Base-by-base conservation (phyloP, 64 coral and sea anemone species). In the Stichodactyla mertensii region DNA sequence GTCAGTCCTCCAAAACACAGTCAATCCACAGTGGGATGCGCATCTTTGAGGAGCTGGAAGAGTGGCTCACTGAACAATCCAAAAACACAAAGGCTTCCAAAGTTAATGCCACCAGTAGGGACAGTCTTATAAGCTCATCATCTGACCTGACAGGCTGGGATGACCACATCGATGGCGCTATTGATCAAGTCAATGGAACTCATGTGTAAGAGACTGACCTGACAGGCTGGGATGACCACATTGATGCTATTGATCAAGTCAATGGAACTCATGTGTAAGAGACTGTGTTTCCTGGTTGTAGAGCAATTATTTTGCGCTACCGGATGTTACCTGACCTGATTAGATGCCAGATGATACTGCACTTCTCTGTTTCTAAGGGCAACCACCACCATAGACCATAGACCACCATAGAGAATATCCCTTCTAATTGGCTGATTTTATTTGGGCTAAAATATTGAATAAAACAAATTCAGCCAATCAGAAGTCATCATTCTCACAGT, bases 71-170 rank as follows among this genome's bases (percentile, higher is more conserved):
- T 19, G 94, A 95, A 61, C 90, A 92, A 56, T 92, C 90, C 1
- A 89, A 89, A 59, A 89, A 89, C 28, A 52, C 77, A 9, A 81
- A 55, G 79, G 15, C 78, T 56, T 71, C 90, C 22, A 95, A 89
- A 71, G 86, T 87, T 31, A 92, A 92, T 64, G 86, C 86, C 67
- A 82, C 64, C 16, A 95, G 94, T 55, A 92, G 86, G 16, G 91
- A 95, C 55, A 95, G 94, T 20, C 13, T 95, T 13, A 89, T 92
- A 20, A 95, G 94, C 88, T 92, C 90, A 7, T 95, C 94, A 16
- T 89, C 94, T 7, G 94, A 89, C 52, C 81, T 92, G 52, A 92
- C 94, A 10, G 94, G 91, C 56, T 96, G 94, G 94, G 88, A 95
- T 78, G 85, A 95, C 36, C 82, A 88, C 4, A 89, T 85, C 27